These are phyloP conservation scores for Ischnura elegans DNA, from an alignment of 2,888 invertebrate genomes.

Conservation along the genomic window DNA sequence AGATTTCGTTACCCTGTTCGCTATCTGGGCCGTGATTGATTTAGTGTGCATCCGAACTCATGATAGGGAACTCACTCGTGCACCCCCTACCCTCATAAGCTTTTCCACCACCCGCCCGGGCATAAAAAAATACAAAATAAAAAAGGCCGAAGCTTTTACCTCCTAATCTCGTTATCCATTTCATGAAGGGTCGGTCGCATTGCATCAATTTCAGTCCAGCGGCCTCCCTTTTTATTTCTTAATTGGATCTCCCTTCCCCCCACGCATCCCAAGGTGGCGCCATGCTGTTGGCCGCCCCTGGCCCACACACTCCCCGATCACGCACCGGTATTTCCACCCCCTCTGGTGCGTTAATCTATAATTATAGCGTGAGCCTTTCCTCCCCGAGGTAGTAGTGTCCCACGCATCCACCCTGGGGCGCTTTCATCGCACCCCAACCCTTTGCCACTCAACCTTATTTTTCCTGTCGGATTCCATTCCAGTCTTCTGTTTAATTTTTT, in stretches of 20 bases:
- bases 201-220: neutral
- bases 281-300: too few species aligned
- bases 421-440: conserved; percentile 14
- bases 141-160: neutral
- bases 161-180: conserved; percentile 17
- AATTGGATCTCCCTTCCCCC: conserved; percentile 6
- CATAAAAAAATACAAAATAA: too few species aligned
- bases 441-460: neutral
- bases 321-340: neutral
- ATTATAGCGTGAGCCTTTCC: neutral
- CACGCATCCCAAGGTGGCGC: neutral
- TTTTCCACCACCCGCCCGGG: neutral
- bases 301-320: neutral
- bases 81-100: neutral
- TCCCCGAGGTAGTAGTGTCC: neutral
- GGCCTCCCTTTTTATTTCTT: neutral
- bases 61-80: neutral
- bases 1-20: neutral
- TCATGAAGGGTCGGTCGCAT: conserved; percentile 14
- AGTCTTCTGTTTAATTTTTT: neutral
- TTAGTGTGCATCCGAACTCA: neutral
- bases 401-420: too few species aligned
- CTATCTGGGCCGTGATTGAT: neutral
- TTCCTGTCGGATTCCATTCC: neutral
- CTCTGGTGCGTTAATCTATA: conserved; percentile 54